These are phyloP conservation scores for Elaphurus davidianus DNA, from an alignment of 2,113 vertebrate species.

Conservation along the genomic window DNA sequence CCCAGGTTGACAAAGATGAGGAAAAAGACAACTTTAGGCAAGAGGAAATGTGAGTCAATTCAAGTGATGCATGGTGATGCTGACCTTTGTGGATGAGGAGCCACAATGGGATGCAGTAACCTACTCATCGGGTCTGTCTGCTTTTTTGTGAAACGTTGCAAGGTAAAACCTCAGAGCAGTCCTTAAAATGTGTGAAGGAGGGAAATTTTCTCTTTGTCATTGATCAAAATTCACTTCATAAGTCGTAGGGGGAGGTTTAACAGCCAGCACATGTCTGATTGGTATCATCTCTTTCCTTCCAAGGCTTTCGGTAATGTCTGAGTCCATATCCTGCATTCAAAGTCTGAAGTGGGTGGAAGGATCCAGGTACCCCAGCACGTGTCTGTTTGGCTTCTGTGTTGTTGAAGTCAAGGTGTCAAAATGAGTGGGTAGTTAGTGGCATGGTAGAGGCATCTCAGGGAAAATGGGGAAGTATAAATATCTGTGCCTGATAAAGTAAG, in stretches of 20 bases:
- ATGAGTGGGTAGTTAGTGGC: neutral
- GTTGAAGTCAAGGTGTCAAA: neutral
- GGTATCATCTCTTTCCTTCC: neutral
- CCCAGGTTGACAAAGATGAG: neutral
- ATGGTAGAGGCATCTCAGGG: neutral
- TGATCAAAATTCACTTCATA: neutral
- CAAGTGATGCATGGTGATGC: too few relatives aligned
- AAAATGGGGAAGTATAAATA: neutral
- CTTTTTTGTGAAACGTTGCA: neutral
- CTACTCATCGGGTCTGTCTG: neutral
- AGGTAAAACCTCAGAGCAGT: neutral
- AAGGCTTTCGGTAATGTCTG: neutral
- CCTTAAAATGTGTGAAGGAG: neutral
- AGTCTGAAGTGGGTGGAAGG: neutral
- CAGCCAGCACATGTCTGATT: neutral
- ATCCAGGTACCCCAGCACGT: rapidly evolving
- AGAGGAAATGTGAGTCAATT: neutral
- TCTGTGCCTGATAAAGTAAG: neutral
- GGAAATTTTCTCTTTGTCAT: neutral
- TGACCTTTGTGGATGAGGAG: neutral
- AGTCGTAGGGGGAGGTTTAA: neutral
- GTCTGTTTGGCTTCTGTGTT: neutral
- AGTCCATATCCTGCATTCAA: neutral
- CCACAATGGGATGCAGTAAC: neutral
- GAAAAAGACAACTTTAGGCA: neutral